Evolutionary conservation across 2,888 invertebrate genomes (phyloP).

Genomic region (Macrophya alboannulata): DNA sequence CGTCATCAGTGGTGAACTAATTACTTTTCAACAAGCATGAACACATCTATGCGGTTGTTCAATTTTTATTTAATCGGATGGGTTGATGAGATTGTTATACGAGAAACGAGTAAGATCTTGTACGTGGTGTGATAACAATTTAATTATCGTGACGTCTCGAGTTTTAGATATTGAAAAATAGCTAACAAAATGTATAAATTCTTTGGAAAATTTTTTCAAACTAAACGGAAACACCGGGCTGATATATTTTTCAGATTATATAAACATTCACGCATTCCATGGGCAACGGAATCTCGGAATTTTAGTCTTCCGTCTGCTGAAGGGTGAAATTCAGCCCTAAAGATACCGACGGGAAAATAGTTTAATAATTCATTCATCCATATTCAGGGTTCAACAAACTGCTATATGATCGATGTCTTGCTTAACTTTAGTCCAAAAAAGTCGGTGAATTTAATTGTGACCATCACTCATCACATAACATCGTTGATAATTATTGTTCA

Average conservation of each 20-base stretch:
- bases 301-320: background rate
- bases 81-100: no score
- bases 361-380: background rate
- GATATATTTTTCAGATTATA: background rate
- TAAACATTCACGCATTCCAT: background rate
- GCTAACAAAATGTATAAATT: background rate
- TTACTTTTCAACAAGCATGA: background rate
- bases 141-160: no score
- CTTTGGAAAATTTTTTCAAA: background rate
- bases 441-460: no score
- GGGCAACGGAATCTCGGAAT: background rate
- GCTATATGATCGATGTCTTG: no score
- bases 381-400: no score
- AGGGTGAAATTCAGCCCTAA: background rate
- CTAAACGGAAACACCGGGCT: background rate
- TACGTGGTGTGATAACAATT: no score
- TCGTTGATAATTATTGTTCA: background rate
- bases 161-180: constrained; percentile 36
- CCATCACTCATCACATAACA: background rate
- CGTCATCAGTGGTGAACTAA: background rate
- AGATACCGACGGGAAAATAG: background rate
- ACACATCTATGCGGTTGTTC: background rate
- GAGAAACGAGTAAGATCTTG: no score
- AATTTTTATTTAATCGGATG: background rate
- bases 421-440: no score